Percentiles rank a stretch among this genome's conserved stretches.
These are phyloP conservation scores for Drosophila quadrilineata DNA, from an alignment of 1,140 invertebrate genomes.

Conservation along the genomic window DNA sequence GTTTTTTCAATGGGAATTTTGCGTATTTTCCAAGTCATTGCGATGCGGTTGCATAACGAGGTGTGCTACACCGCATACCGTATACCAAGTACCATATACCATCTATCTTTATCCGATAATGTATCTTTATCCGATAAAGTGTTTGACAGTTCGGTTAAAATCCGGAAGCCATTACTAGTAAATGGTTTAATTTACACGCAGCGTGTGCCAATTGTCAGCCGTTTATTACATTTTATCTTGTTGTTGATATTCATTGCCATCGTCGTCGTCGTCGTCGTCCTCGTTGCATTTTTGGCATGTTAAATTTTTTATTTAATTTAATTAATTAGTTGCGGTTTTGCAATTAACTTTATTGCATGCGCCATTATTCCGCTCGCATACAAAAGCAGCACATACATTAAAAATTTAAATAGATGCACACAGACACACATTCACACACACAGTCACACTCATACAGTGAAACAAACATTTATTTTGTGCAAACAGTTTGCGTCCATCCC, in stretches of 20 bases:
- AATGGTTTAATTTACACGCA: constrained; percentile 74
- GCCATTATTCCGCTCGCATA: constrained; percentile 61
- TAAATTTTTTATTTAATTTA: constrained; percentile 81
- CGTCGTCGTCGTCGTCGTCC: neutral
- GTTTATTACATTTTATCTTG: constrained; percentile 79
- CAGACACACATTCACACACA: constrained; percentile 22
- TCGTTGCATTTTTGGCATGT: constrained; percentile 70
- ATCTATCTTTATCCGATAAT: constrained; percentile 21
- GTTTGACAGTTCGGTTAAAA: constrained; percentile 54
- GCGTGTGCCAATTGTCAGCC: constrained; percentile 76
- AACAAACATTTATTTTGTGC: constrained; percentile 45
- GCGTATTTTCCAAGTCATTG: neutral
- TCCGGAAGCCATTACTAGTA: constrained; percentile 43
- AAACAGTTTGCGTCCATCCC: neutral
- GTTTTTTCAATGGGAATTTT: no score
- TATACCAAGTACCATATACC: no score
- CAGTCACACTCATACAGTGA: constrained; percentile 3
- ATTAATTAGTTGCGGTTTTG: constrained; percentile 82
- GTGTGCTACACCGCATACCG: neutral
- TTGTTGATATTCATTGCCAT: constrained; percentile 73
- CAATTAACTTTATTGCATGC: constrained; percentile 81
- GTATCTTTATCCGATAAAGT: constrained; percentile 28
- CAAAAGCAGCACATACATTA: constrained; percentile 68
- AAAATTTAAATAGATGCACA: constrained; percentile 77
- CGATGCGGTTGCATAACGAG: neutral